Evolutionary conservation across 1,140 invertebrate genomes (phyloP).

Genomic region (Ctenoplectra terminalis): DNA sequence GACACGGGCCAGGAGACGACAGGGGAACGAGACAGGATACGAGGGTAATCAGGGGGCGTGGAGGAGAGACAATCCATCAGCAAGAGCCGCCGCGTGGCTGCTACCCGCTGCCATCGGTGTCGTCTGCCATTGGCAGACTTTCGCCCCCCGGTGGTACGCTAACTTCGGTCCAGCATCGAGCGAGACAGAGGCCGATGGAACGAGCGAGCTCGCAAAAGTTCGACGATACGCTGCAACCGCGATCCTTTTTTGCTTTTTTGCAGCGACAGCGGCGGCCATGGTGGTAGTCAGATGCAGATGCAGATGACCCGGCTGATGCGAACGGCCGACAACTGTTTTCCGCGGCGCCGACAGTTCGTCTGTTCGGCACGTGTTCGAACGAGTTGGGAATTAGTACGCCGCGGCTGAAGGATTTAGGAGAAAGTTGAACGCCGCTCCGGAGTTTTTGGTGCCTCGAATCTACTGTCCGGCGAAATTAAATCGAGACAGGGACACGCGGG

Average conservation of each 20-base stretch:
- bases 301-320: constrained; percentile 49
- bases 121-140: constrained; percentile 76
- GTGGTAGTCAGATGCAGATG: constrained; percentile 74
- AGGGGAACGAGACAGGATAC: constrained; percentile 51
- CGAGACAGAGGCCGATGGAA: not conserved
- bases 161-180: constrained; percentile 63
- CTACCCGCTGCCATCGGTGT: constrained; percentile 65
- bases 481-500: not conserved
- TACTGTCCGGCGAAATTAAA: constrained; percentile 23
- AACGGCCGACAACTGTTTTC: constrained; percentile 47
- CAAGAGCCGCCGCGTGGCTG: constrained; percentile 69
- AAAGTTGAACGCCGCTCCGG: constrained; percentile 30
- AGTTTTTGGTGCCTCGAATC: constrained; percentile 26
- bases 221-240: not conserved
- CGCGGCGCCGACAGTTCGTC: constrained; percentile 24
- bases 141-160: constrained; percentile 63
- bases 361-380: constrained; percentile 43
- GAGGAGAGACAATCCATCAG: constrained; percentile 78
- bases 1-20: constrained; percentile 36
- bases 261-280: not conserved
- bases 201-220: constrained; percentile 15
- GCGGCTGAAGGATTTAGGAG: constrained; percentile 37
- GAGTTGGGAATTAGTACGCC: constrained; percentile 64
- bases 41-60: constrained; percentile 72
- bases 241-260: constrained; percentile 8